Conservation (phyloP, 2,113 vertebrate genomes). For the Pimephales promelas region DNA sequence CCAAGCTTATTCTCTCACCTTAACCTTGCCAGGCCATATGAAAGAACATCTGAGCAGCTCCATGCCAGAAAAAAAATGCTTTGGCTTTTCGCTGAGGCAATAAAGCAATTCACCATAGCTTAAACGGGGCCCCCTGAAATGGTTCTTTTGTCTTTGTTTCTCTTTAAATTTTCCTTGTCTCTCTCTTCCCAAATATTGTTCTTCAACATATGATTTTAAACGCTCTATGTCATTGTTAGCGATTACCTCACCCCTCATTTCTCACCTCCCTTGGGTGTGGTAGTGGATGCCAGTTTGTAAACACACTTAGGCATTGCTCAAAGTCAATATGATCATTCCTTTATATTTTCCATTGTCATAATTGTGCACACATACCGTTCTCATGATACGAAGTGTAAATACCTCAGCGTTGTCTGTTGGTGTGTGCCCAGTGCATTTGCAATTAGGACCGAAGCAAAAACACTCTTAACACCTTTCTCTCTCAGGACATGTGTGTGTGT, state of each 20-base stretch:
- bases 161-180: conserved; percentile 4
- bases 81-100: conserved; percentile 34
- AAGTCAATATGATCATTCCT: conserved; percentile 48
- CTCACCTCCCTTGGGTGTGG: conserved; percentile 46
- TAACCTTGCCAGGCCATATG: conserved; percentile 48
- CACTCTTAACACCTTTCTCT: conserved; percentile 62
- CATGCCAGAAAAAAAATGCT: conserved; percentile 34
- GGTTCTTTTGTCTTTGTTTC: conserved; percentile 48
- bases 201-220: conserved; percentile 53
- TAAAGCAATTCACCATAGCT: conserved; percentile 52
- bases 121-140: conserved; percentile 34
- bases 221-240: conserved; percentile 56
- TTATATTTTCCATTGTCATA: conserved; percentile 49
- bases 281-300: conserved; percentile 58
- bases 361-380: conserved; percentile 42
- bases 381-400: conserved; percentile 17
- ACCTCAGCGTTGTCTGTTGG: conserved; percentile 37
- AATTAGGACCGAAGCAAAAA: conserved; percentile 48
- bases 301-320: conserved; percentile 56
- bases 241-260: conserved; percentile 49
- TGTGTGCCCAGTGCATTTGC: conserved; percentile 48
- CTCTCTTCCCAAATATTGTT: conserved; percentile 45
- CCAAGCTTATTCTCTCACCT: conserved; percentile 28
- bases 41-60: conserved; percentile 37
- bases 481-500: conserved; percentile 27